Conservation (phyloP, 2,888 invertebrate genomes). For the Coelogynopora nodosa region DNA sequence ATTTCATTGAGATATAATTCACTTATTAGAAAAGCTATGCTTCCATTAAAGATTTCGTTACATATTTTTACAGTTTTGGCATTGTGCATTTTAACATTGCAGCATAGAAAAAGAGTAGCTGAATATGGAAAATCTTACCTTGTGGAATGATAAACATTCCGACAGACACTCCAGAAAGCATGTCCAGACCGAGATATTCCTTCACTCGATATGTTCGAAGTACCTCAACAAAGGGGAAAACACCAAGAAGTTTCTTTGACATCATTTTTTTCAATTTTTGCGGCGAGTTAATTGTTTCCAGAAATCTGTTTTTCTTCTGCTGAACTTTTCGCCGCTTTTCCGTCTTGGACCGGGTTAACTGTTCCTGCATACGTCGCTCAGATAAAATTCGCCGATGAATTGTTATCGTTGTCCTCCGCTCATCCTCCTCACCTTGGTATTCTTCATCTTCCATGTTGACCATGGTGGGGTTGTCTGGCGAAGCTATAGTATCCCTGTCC, state of each 20-base stretch:
- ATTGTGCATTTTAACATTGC: too few relatives aligned
- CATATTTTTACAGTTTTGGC: too few relatives aligned
- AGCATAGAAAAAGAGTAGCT: too few relatives aligned
- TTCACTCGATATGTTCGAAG: not conserved
- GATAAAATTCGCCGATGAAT: not conserved
- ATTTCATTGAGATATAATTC: too few relatives aligned
- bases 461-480: too few relatives aligned
- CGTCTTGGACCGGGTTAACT: not conserved
- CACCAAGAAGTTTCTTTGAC: not conserved
- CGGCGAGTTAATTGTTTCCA: not conserved
- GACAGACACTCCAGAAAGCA: not conserved
- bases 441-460: not conserved
- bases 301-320: not conserved
- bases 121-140: not conserved
- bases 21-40: too few relatives aligned
- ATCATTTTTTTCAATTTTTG: not conserved
- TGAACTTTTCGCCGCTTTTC: not conserved
- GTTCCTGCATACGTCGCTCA: not conserved
- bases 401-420: not conserved
- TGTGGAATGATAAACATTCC: slow-evolving; percentile 9
- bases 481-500: too few relatives aligned
- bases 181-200: not conserved
- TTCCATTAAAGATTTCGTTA: too few relatives aligned
- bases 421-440: not conserved
- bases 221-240: not conserved